Base-by-base conservation (phyloP, 2,888 invertebrate species). In the Punctoribates punctum region DNA sequence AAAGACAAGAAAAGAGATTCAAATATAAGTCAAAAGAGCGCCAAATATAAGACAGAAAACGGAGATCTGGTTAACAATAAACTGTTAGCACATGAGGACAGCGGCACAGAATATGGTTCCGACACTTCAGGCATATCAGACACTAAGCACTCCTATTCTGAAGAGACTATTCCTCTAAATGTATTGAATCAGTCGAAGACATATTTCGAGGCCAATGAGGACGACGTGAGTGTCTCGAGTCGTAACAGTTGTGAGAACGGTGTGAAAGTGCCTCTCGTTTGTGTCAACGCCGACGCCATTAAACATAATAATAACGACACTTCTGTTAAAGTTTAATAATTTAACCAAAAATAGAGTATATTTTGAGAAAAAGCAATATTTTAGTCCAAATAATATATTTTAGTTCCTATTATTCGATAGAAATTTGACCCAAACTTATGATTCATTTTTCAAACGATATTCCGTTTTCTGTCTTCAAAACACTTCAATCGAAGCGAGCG, bases 61-160 rank as follows among this genome's bases (percentile, higher is more conserved):
- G 73, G 73, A 11, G 73, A 73, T 48, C 1, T 73, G 0, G 23
- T 51, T 1, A 51, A 25, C 27, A 73, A 57, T 29, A 54, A 29
- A 20, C 15, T 51, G 54, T 13, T 34, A 27, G 11, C 51, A 73
- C 51, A 51, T 46, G 73, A 57, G 11, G 73, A 73, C 48, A 57
- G 29, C 17, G 34, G 51, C 73, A 51, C 15, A 3, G 73, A 57
- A 11, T 34, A 54, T 11, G 73, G 57, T n/a, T 73, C 73, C 29
- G 73, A 73, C 51, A 73, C 73, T 17, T 73, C 73, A 11, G 73
- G 73, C 29, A 73, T 73, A 54, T 73, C 73, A 20, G 73, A 73
- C 15, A 51, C 46, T 11, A 73, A 73, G 17, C 25, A 34, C 5
- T 70, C 70, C 4, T 70, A 23, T 6, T 42, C 42, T 42, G 70